Conservation (phyloP, 2,113 vertebrate genomes). For the Vicugna pacos region DNA sequence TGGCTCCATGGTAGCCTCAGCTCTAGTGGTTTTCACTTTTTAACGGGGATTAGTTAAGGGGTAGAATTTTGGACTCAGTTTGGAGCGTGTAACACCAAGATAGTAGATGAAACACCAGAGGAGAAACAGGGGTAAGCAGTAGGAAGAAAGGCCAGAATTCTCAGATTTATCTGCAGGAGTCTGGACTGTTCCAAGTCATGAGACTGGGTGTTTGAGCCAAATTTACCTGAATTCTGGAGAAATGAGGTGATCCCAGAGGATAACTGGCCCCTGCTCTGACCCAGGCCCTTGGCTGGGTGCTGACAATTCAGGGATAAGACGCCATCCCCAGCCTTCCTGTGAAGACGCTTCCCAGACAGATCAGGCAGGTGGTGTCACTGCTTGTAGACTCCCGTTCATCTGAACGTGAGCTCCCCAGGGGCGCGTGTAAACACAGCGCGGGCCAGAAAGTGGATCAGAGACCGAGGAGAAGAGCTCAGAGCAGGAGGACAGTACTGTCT, state of each 20-base stretch:
- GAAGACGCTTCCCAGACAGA: background rate
- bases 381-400: fast-evolving
- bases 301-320: background rate
- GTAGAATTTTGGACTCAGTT: background rate
- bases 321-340: background rate
- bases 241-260: too few relatives aligned
- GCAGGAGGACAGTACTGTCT: background rate
- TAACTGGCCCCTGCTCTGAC: background rate
- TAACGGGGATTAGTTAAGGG: background rate
- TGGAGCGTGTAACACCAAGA: too few relatives aligned
- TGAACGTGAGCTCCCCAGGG: background rate
- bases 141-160: background rate
- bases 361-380: background rate
- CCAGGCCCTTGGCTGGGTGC: background rate
- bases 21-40: background rate
- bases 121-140: background rate
- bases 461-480: background rate
- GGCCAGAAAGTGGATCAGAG: background rate
- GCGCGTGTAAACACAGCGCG: background rate
- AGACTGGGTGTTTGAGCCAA: background rate
- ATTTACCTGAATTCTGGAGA: background rate
- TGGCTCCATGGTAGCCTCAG: background rate
- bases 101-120: too few relatives aligned
- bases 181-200: background rate
- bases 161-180: background rate